Evolutionary conservation across 2,888 invertebrate genomes (phyloP), one percentile per base, ranked within the genome.

Genomic region (Apamea crenata): DNA sequence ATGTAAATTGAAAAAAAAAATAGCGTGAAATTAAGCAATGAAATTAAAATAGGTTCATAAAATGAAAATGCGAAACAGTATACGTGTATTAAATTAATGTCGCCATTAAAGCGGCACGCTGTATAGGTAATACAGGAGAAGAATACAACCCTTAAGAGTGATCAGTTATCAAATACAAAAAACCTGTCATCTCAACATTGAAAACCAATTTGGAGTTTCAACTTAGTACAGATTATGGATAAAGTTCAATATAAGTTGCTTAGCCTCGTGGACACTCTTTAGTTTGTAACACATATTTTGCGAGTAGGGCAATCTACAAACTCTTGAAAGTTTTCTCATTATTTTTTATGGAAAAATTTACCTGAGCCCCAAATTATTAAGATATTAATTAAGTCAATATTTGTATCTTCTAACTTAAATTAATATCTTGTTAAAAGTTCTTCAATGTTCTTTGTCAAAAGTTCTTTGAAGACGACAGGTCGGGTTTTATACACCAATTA

Each of bases 321-420:
- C 47, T 82, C 76, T 47, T 71, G 29, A 75, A 88, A 86, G 74
- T 86, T 88, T 88, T 88, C 86, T 88, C 81, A 88, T 88, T 84
- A 88, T 71, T 59, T 71, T 73, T 78, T 72, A 77, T 82, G 65
- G 71, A 77, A 83, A 78, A 80, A 80, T 83, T 83, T 84, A 85
- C 77, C 84, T 81, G 65, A 74, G 73, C 36, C 59, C 40, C 7
- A 68, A 68, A 65, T 40, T 61, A 65, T 59, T 65, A 47, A 47
- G 50, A 73, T 66, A 70, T 66, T 83, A 75, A 76, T 80, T 76
- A 53, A 53, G 10, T 36, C 18, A 61, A 61, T 61, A 53, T 80
- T 63, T 53, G 61, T 53, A 36, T 73, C 66, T 61, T 6, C 1
- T 53, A 61, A 29, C 16, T 61, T 47, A n/a, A 67, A 63, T 82